These are phyloP conservation scores for Papilio machaon DNA, from an alignment of 1,140 invertebrate genomes.

Conservation along the genomic window DNA sequence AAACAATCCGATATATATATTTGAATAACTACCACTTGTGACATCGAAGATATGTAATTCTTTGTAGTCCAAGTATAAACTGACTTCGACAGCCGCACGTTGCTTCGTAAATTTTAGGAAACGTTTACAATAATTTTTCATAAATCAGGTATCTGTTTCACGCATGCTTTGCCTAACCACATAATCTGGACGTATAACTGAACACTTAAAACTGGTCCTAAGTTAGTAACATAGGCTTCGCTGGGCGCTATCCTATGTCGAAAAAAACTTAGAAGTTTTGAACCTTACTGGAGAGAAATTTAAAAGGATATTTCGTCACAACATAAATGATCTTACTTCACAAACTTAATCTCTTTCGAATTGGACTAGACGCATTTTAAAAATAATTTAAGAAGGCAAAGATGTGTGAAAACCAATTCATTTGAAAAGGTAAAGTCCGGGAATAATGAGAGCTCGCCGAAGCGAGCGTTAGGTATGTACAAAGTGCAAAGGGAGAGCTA, in stretches of 20 bases:
- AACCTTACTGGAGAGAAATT: conserved; percentile 36
- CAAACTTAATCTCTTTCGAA: conserved; percentile 79
- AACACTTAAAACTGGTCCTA: conserved; percentile 80
- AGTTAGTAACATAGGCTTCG: conserved; percentile 54
- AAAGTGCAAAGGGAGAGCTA: conserved; percentile 62
- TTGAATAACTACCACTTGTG: conserved; percentile 14
- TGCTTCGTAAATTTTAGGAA: conserved; percentile 24
- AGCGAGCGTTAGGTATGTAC: conserved; percentile 60
- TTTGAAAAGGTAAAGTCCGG: conserved; percentile 54
- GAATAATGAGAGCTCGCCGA: conserved; percentile 48
- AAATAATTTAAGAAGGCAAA: conserved; percentile 80
- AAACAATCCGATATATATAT: conserved; percentile 17
- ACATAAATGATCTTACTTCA: conserved; percentile 59
- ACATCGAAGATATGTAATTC: conserved; percentile 36
- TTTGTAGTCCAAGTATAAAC: conserved; percentile 8
- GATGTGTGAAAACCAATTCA: conserved; percentile 76
- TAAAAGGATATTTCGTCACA: conserved; percentile 19
- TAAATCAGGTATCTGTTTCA: conserved; percentile 72
- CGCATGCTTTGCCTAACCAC: conserved; percentile 79
- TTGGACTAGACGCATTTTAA: conserved; percentile 80
- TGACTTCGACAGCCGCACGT: conserved; percentile 11
- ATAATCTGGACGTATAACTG: conserved; percentile 78
- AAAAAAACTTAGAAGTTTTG: conserved; percentile 45
- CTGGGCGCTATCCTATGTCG: conserved; percentile 53
- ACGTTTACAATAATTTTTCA: conserved; percentile 49